Evolutionary conservation across 1,140 invertebrate species (phyloP).

Genomic region (Scaptomyza hsui): DNA sequence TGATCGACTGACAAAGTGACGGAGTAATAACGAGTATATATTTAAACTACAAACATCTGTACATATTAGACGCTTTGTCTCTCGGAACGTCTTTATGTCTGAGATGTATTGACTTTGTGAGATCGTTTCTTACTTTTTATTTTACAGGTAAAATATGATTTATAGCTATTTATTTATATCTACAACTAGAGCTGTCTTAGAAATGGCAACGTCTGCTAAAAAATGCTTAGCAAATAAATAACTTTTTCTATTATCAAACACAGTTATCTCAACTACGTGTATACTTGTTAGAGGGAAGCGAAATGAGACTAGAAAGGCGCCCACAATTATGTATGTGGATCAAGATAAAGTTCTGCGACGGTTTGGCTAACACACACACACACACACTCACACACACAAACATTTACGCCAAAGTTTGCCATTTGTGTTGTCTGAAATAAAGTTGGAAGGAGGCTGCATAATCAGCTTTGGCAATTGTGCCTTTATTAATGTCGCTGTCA

Average conservation of each 20-base stretch:
- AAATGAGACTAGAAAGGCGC: slow-evolving; percentile 61
- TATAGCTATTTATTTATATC: no score
- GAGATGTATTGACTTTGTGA: not conserved
- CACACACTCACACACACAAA: not conserved
- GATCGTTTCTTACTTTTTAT: no score
- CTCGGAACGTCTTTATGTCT: slow-evolving; percentile 25
- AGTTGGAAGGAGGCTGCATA: slow-evolving; percentile 64
- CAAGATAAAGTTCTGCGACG: slow-evolving; percentile 7
- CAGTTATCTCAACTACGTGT: slow-evolving; percentile 64
- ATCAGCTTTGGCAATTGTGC: slow-evolving; percentile 73
- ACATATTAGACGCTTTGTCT: slow-evolving; percentile 21
- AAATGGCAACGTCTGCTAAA: slow-evolving; percentile 28
- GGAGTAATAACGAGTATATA: slow-evolving; percentile 21
- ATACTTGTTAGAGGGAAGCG: slow-evolving; percentile 26
- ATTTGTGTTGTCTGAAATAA: slow-evolving; percentile 30
- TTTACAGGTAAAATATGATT: not conserved
- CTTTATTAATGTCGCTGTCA: slow-evolving; percentile 42
- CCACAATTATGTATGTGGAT: slow-evolving; percentile 40
- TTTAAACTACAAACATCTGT: slow-evolving; percentile 1
- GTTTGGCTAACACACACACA: slow-evolving; percentile 31
- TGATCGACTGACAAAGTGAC: slow-evolving; percentile 25
- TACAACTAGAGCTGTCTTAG: no score
- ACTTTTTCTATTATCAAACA: slow-evolving; percentile 72
- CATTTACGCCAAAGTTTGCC: slow-evolving; percentile 61
- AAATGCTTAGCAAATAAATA: slow-evolving; percentile 67